Base-by-base conservation (phyloP, 2,888 invertebrate genomes). In the Luperina nickerlii region DNA sequence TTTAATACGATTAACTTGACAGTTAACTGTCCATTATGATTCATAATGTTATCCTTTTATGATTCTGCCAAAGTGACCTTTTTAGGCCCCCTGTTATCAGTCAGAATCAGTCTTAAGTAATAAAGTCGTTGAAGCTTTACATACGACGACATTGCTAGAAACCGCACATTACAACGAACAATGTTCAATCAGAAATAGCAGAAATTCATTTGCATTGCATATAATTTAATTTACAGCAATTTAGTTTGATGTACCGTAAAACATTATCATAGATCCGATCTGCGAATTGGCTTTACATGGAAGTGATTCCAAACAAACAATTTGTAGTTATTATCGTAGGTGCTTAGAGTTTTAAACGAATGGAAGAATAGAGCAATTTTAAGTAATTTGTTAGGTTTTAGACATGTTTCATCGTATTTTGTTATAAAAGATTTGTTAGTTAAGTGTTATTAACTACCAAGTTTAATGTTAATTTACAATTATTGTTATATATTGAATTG, bases 181-280 rank as follows among this genome's bases (percentile, higher is more conserved):
- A 82, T 75, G n/a, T 18, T 32, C n/a, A 65, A 66, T 57, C 24
- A 66, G 42, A 66, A 57, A 48, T 1, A 81, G 38, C 4, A 45
- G 20, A 68, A 48, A 15, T 77, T 60, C n/a, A n/a, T n/a, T n/a
- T n/a, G n/a, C n/a, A n/a, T n/a, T n/a, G n/a, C n/a, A n/a, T n/a
- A n/a, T n/a, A n/a, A 60, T 70, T 82, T 32, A 32, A 65, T 69
- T 82, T 57, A 57, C 27, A 68, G 32, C 54, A 51, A 67, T 83
- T 60, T 20, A 15, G 24, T 32, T 63, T 20, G 0, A 27, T 57
- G 20, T 74, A 68, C 32, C 13, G 57, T 48, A 38, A 24, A 20
- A 65, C 42, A 45, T 70, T 86, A 77, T 83, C 74, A 62, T 51
- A 76, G 18, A 63, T 83, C 63, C 51, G 57, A 84, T 87, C 84